Percentiles rank a stretch among this genome's conserved stretches.
Conservation (phyloP, 2,888 invertebrate species). For the Torymus auratus region DNA sequence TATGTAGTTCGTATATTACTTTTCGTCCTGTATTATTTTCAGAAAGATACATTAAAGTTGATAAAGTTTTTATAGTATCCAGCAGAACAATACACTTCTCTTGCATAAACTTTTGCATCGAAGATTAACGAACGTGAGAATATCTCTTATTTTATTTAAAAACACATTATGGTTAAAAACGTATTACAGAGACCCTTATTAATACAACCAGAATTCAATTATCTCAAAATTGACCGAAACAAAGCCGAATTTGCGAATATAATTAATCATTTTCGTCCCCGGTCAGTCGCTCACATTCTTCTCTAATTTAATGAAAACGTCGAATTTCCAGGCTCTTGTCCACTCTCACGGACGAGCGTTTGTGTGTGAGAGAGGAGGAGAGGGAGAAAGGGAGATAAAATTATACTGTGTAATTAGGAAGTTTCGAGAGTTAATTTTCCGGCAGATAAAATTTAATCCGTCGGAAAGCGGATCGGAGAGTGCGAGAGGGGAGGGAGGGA, state of each 20-base stretch:
- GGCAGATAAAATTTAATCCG: conserved; percentile 49
- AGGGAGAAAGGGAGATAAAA: conserved; percentile 24
- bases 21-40: not conserved
- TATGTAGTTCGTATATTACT: not conserved
- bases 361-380: too few species aligned
- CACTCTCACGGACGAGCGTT: too few species aligned
- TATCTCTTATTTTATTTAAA: too few species aligned
- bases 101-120: too few species aligned
- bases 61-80: too few species aligned
- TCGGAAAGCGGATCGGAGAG: not conserved
- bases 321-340: not conserved
- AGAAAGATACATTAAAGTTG: not conserved
- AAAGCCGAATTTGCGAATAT: conserved; percentile 8
- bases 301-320: conserved; percentile 26
- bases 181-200: too few species aligned
- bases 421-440: conserved; percentile 49
- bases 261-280: conserved; percentile 32
- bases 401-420: conserved; percentile 47
- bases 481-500: too few species aligned
- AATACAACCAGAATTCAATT: too few species aligned
- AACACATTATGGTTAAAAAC: too few species aligned
- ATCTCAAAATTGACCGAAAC: not conserved
- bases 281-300: not conserved
- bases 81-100: too few species aligned
- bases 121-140: too few species aligned